Evolutionary conservation across 1,140 invertebrate species (phyloP), one percentile per base, ranked within the genome.

Genomic region (Subanguina moxae): DNA sequence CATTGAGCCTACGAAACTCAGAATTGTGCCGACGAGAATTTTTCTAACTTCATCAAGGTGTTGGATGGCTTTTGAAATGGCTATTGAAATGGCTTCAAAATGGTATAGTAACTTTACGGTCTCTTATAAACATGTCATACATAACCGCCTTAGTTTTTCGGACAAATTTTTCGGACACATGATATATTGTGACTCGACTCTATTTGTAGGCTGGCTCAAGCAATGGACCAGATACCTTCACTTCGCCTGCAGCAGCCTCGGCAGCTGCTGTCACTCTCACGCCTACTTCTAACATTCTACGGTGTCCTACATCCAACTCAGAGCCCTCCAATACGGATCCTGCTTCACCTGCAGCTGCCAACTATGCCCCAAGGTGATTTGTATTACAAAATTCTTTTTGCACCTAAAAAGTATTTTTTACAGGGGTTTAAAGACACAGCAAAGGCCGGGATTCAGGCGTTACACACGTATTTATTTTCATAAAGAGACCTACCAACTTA

Each of bases 371-470:
- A 46, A 38, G 32, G 32, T 38, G 11, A 11, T 13, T 56, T 56
- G 15, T 21, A 46, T 21, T 46, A 15, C 45, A 46, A 46, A 46
- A 15, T 46, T 46, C 45, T 15, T 21, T 46, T 46, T 15, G 45
- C 15, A 15, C 45, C 15, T 15, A 15, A 15, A 15, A 21, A 21
- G 45, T 46, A 21, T 46, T 46, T 46, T 21, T 65, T 52, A 59
- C 52, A 58, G 73, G 13, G 77, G 73, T 28, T 58, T 74, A 15
- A 57, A 57, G n/a, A 73, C 73, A 48, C 67, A 76, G 17, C 66
- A 80, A 52, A 57, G 78, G 56, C 79, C 79, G 5, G 79, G 79
- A 17, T 69, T 80, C 28, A 46, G 80, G 48, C 56, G 79, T 15
- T 81, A 80, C 48, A 81, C 78, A 38, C 80, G 32, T 38, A 38